Evolutionary conservation across 2,113 vertebrate species (phyloP).

Genomic region (Ifrita kowaldi): DNA sequence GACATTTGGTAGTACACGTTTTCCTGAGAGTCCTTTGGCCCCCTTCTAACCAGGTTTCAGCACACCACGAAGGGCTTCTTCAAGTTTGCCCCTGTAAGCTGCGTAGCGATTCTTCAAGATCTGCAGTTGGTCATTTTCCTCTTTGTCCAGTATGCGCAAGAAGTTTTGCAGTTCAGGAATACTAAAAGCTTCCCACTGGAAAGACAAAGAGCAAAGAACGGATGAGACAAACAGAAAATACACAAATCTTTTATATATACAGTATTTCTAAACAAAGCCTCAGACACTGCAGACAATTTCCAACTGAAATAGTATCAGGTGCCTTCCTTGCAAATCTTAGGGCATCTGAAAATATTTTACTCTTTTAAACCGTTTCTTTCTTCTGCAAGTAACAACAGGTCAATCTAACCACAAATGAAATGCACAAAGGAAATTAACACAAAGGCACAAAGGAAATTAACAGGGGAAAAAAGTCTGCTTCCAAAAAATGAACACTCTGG

Average conservation of each 20-base stretch:
- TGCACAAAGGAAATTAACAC: background rate
- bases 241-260: background rate
- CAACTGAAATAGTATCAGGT: background rate
- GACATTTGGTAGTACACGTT: background rate
- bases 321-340: background rate
- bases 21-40: slow-evolving; percentile 22
- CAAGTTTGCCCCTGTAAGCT: slow-evolving; percentile 84
- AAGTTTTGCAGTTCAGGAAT: slow-evolving; percentile 95
- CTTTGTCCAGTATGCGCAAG: slow-evolving; percentile 91
- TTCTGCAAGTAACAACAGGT: background rate
- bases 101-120: slow-evolving; percentile 80
- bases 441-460: background rate
- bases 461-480: background rate
- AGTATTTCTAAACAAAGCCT: background rate
- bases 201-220: background rate
- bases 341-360: background rate
- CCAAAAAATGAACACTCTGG: background rate
- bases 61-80: slow-evolving; percentile 78
- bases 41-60: slow-evolving; percentile 74
- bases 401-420: background rate
- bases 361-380: background rate
- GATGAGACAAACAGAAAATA: background rate
- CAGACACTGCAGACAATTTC: background rate
- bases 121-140: slow-evolving; percentile 87
- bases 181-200: slow-evolving; percentile 94